phyloP scores from a whole-genome alignment of 2,797 vertebrate species.

The Xiphorhynchus erythropygius region DNA sequence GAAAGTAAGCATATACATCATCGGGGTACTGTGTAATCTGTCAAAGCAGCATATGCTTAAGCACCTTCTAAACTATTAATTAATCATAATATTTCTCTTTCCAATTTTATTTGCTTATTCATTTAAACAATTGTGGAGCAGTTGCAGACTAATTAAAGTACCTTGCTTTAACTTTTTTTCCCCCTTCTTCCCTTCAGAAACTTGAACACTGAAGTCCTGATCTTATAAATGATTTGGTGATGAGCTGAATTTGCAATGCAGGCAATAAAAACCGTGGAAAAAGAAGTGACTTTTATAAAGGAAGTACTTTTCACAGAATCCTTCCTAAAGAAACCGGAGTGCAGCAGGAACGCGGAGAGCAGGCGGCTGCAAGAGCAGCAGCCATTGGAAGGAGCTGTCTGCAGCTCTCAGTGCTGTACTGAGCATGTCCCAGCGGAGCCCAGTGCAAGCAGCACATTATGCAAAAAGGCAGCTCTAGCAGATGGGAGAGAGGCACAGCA shows the following conservation, averaged over 20 bases:
- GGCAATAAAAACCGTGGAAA: constrained; percentile 80
- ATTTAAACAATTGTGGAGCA: not conserved
- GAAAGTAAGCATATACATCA: not conserved
- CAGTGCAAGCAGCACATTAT: constrained; percentile 78
- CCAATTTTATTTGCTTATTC: not conserved
- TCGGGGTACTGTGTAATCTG: not conserved
- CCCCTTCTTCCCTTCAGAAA: not conserved
- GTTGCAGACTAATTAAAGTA: not conserved
- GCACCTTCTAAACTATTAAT: constrained; percentile 1
- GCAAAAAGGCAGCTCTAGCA: constrained; percentile 80
- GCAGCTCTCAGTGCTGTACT: constrained; percentile 75
- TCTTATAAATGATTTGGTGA: not conserved
- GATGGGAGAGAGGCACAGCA: constrained; percentile 72
- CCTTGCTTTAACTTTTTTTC: not conserved
- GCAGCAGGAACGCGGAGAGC: constrained; percentile 42
- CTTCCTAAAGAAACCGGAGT: constrained; percentile 69
- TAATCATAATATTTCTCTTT: constrained; percentile 5
- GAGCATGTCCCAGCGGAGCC: constrained; percentile 82
- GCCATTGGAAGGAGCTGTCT: constrained; percentile 78
- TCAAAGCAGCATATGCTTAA: not conserved
- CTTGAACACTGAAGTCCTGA: not conserved
- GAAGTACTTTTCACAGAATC: constrained; percentile 80
- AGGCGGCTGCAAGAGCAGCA: constrained; percentile 57
- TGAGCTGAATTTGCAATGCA: constrained; percentile 70
- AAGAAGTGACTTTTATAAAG: constrained; percentile 78